Base-by-base conservation (phyloP, 2,797 vertebrate genomes). In the Simalia tracyae region DNA sequence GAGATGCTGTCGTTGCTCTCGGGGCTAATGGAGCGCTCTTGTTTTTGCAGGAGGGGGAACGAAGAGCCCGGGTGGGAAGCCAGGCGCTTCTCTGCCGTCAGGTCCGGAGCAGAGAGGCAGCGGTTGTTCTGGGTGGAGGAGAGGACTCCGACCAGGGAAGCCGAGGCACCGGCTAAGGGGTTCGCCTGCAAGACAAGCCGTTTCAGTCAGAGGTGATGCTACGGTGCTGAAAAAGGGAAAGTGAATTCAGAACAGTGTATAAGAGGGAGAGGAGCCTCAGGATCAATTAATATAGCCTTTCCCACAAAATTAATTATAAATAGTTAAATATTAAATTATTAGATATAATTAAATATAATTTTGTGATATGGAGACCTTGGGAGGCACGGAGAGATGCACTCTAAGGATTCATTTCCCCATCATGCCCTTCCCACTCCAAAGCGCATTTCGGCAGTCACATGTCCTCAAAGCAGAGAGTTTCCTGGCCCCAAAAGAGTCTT, bases 1-100 rank as follows among this genome's bases (percentile, higher is more conserved):
- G 99, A 99, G 97, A 99, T 99, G 97, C 99, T 99, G 97, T 99
- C 99, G 0, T 99, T 99, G 97, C 99, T 99, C 95, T 99, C 99
- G 0, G 99, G 99, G 96, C 99, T 99, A 97, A 99, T 97, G 50
- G 99, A 99, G 26, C 98, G 97, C 94, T 99, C 98, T 0, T 97
- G 97, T 89, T 98, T 97, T 54, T 97, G 97, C 22, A 97, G 96
- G 4, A 97, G 96, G 0, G 96, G 95, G 86, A 97, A 94, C 4
- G 98, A 97, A 0, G 98, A 95, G 0, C 97, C 94, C 64, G 98
- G 95, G 68, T 86, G 95, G 88, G 97, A 96, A 0, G 96, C n/a
- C 3, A 96, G 89, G 26, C 98, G 97, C 22, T 98, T 98, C 93
- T 99, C 98, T 0, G 98, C 96, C 0, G 97, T 97, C 19, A 98